These are phyloP conservation scores for Trachythela sp. DNA, from an alignment of 64 coral and sea anemone species.

Conservation along the genomic window DNA sequence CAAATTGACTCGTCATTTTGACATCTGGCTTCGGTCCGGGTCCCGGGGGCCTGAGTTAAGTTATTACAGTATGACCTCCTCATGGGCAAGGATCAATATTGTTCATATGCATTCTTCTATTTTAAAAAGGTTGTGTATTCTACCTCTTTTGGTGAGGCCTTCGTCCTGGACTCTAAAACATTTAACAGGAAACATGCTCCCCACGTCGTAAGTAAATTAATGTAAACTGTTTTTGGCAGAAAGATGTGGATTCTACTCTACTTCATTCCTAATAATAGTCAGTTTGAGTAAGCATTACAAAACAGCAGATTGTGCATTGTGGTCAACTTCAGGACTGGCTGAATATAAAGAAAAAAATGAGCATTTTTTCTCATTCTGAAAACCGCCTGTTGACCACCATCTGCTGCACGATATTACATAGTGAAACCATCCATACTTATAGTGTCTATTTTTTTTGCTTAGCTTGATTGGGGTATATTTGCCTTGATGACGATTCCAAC, in stretches of 20 bases:
- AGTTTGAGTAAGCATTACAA: too few species aligned
- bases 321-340: too few species aligned
- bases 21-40: too few species aligned
- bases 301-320: too few species aligned
- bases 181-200: constrained; percentile 93
- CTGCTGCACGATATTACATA: neutral
- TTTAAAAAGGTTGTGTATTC: constrained; percentile 74
- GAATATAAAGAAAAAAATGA: too few species aligned
- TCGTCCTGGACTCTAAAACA: constrained; percentile 64
- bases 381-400: too few species aligned
- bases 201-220: constrained; percentile 66
- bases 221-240: neutral
- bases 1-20: too few species aligned
- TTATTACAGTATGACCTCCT: too few species aligned
- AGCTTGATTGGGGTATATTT: constrained; percentile 98
- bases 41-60: too few species aligned
- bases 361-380: too few species aligned
- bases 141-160: constrained; percentile 77
- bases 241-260: neutral
- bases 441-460: constrained; percentile 6
- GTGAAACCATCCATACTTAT: neutral
- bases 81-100: too few species aligned
- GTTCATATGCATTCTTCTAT: too few species aligned
- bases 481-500: constrained; percentile 88
- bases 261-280: neutral